Evolutionary conservation across 2,797 vertebrate genomes (phyloP).

Genomic region (Lophotriccus pileatus): DNA sequence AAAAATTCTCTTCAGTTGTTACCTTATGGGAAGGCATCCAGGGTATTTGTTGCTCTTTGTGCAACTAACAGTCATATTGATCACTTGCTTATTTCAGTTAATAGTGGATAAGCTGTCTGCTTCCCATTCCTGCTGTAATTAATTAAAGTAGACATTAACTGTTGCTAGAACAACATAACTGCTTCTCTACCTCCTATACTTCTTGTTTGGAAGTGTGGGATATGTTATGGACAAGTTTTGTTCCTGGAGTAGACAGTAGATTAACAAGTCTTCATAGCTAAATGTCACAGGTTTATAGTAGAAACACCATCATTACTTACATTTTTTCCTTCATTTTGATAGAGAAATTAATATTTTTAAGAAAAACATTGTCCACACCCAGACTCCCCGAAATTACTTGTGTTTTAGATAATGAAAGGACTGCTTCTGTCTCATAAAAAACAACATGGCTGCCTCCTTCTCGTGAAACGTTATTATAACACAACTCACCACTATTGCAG

Average conservation of each 20-base stretch:
- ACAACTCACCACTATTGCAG: not conserved
- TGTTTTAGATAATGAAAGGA: not conserved
- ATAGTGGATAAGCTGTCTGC: constrained; percentile 65
- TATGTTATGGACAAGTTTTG: not conserved
- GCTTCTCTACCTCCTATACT: constrained; percentile 6
- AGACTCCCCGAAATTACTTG: not conserved
- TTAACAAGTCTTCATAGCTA: not conserved
- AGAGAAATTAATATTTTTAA: not conserved
- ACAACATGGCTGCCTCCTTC: not conserved
- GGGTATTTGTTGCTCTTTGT: constrained; percentile 68
- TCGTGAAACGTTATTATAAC: not conserved
- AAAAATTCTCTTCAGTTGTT: constrained; percentile 55
- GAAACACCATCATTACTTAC: not conserved
- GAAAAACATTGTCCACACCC: not conserved
- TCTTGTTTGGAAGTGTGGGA: not conserved
- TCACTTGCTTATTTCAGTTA: constrained; percentile 65
- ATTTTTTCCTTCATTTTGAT: not conserved
- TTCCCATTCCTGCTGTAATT: constrained; percentile 68
- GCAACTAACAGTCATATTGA: constrained; percentile 75
- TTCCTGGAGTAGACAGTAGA: not conserved
- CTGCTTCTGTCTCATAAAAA: not conserved
- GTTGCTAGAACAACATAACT: constrained; percentile 2
- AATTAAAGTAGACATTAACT: constrained; percentile 67
- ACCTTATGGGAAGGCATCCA: constrained; percentile 40
- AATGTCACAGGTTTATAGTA: not conserved